Conservation (phyloP, 2,888 invertebrate species). For the Ophion slaviceki region DNA sequence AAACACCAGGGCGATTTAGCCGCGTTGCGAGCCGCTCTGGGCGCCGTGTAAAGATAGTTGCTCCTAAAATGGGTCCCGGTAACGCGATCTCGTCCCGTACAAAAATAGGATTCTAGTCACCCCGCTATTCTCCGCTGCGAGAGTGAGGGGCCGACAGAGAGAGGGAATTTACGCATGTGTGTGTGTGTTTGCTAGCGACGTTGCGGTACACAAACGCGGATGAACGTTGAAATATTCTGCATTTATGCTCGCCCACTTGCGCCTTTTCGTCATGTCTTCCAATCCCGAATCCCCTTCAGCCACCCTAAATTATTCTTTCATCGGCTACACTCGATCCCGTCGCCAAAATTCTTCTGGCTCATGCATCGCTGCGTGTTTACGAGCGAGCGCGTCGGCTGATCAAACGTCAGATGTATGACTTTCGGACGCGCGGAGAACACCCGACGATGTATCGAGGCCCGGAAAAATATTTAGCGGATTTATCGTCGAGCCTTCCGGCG, state of each 20-base stretch:
- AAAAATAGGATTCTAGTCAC: slow-evolving; percentile 85
- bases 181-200: slow-evolving; percentile 55
- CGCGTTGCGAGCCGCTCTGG: slow-evolving; percentile 74
- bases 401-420: slow-evolving; percentile 45
- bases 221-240: slow-evolving; percentile 73
- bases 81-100: slow-evolving; percentile 86
- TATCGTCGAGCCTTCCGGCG: too few relatives aligned
- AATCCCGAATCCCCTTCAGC: slow-evolving; percentile 37
- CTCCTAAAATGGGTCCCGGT: slow-evolving; percentile 88
- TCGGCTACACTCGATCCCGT: slow-evolving; percentile 41
- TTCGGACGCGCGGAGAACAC: not conserved
- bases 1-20: slow-evolving; percentile 62
- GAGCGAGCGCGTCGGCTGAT: slow-evolving; percentile 19
- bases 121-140: slow-evolving; percentile 72
- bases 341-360: slow-evolving; percentile 39
- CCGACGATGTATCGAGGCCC: not conserved
- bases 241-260: slow-evolving; percentile 65
- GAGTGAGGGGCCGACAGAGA: not conserved
- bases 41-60: slow-evolving; percentile 84
- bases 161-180: slow-evolving; percentile 11
- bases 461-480: too few relatives aligned
- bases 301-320: slow-evolving; percentile 41
- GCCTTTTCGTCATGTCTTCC: slow-evolving; percentile 32
- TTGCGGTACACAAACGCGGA: slow-evolving; percentile 62
- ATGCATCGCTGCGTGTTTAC: slow-evolving; percentile 20